Evolutionary conservation across 1,140 invertebrate species (phyloP), one percentile per base, ranked within the genome.

Genomic region (Centruroides sculpturatus): DNA sequence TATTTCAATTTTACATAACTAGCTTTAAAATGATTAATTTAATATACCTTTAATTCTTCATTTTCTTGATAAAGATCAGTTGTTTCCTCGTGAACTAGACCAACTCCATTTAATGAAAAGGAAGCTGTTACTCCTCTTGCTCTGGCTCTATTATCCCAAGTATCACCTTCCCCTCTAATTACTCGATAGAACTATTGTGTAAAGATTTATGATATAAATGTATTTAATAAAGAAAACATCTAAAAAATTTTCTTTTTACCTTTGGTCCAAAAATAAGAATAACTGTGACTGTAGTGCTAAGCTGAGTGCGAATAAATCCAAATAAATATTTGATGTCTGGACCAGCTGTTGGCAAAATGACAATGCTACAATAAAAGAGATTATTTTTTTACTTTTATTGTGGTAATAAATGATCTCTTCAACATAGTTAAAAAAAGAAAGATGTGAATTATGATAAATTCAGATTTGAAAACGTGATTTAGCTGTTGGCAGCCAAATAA

Each of bases 291-390:
- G 86, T 84, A 13, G 89, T 92, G 9, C 87, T 90, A 6, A 91
- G 70, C 71, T 92, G 89, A 4, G 87, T 91, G 61, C 89, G 78
- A 46, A 90, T 79, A 70, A 92, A 91, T 13, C 87, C 89, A 52
- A 91, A 77, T 35, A 89, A 76, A 69, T 91, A 92, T 71, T 92
- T 92, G 65, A 88, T 85, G 70, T 92, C 87, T 5, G 89, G 88
- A 23, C 87, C 87, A 58, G 87, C 87, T 65, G 81, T 77, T 5
- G 87, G 87, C 67, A 90, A 82, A 60, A 92, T 84, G 66, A 90
- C 79, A 64, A 92, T 79, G 74, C 86, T 89, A 75, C 49, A 79
- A 79, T 41, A 41, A 8, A 41, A 41, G 8, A 41, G 41, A 8
- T 6, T 6, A 6, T 6, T 41, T 6, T 41, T 41, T 5, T 6